Evolutionary conservation across 2,797 vertebrate genomes (phyloP).

Genomic region (Muraenolepis orangiensis): DNA sequence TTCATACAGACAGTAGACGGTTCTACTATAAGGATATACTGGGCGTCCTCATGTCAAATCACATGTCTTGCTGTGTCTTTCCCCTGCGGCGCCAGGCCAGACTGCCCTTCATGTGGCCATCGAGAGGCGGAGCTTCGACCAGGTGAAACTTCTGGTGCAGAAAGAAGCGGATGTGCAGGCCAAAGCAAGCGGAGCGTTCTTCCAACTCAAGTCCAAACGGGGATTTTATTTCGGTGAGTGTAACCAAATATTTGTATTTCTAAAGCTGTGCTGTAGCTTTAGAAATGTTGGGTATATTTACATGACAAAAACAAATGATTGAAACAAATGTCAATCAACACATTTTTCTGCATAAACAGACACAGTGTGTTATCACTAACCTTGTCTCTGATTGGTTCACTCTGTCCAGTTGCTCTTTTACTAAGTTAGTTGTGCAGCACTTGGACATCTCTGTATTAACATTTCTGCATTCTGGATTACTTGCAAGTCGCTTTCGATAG

Average conservation of each 20-base stretch:
- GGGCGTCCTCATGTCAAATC: not conserved
- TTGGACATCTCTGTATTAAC: not conserved
- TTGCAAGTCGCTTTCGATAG: not conserved
- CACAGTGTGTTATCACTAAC: no score
- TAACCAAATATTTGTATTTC: not conserved
- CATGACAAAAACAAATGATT: not conserved
- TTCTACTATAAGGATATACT: no score
- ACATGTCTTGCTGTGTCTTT: not conserved
- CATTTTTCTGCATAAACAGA: no score
- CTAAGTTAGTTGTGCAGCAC: not conserved
- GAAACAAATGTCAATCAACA: no score
- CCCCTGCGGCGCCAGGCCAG: constrained; percentile 69
- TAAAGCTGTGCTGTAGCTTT: not conserved
- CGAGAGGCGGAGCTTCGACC: constrained; percentile 82
- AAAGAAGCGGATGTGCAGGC: constrained; percentile 87
- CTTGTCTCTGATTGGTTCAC: no score
- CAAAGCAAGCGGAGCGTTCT: constrained; percentile 86
- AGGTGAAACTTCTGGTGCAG: constrained; percentile 82
- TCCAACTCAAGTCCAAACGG: constrained; percentile 75
- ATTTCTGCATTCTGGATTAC: no score
- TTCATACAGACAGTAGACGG: not conserved
- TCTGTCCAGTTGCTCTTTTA: not conserved
- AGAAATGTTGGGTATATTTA: constrained; percentile 1
- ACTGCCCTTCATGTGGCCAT: constrained; percentile 88
- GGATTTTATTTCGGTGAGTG: constrained; percentile 92